phyloP scores from a whole-genome alignment of 2,113 vertebrate species.

The Silurus glanis region DNA sequence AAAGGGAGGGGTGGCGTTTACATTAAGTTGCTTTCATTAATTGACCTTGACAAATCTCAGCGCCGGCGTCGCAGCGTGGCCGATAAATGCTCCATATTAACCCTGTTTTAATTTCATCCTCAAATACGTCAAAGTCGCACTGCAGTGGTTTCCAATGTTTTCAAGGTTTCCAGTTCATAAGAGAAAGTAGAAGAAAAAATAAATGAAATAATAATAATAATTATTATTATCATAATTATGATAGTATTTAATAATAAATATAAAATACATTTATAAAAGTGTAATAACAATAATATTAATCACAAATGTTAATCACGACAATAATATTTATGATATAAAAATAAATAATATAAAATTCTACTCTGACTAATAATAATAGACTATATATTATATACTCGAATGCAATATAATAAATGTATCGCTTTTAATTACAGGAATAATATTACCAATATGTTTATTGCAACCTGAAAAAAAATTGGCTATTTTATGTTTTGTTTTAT shows the following conservation, averaged over 20 bases:
- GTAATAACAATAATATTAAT: neutral
- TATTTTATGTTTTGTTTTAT: too few species aligned
- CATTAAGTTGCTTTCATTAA: slow-evolving; percentile 66
- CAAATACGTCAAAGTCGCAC: neutral
- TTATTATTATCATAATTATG: neutral
- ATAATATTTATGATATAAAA: neutral
- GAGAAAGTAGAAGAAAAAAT: too few species aligned
- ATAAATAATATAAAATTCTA: neutral
- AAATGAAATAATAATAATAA: neutral
- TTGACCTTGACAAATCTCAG: slow-evolving; percentile 78
- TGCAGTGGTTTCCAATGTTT: neutral
- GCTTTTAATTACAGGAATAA: neutral
- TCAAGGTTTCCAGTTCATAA: neutral
- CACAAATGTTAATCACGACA: neutral
- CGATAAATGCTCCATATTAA: slow-evolving; percentile 38
- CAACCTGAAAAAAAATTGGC: too few species aligned
- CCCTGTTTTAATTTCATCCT: slow-evolving; percentile 34
- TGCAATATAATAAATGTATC: neutral
- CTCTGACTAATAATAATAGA: neutral
- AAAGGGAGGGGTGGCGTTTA: slow-evolving; percentile 40
- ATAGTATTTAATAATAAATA: neutral
- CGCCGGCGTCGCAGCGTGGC: slow-evolving; percentile 50
- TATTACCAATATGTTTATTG: neutral
- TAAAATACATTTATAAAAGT: neutral
- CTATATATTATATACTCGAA: neutral